Evolutionary conservation across 2,797 vertebrate species (phyloP).

Genomic region (Psittacula echo): DNA sequence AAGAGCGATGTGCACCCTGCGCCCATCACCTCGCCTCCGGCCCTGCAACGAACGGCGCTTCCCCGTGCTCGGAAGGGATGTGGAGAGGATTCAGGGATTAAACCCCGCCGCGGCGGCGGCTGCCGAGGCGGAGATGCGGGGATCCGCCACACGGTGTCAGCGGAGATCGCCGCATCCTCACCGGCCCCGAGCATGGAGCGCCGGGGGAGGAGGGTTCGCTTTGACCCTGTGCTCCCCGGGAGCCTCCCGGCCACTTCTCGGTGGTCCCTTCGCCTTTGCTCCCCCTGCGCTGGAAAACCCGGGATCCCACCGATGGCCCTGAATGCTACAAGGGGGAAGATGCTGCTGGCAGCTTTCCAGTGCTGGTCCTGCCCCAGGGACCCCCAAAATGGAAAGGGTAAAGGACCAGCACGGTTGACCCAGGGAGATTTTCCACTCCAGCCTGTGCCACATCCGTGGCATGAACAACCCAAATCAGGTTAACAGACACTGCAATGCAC

Average conservation of each 20-base stretch:
- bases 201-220: not conserved
- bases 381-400: fast-evolving
- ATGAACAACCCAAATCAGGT: fast-evolving
- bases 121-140: slow-evolving; percentile 14
- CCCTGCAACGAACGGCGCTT: not conserved
- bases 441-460: not conserved
- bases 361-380: not conserved
- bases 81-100: not conserved
- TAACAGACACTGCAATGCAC: not conserved
- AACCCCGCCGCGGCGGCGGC: not conserved
- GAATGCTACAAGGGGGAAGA: fast-evolving
- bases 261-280: not conserved
- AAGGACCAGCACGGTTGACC: not conserved
- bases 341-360: not conserved
- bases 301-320: not conserved
- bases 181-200: not conserved
- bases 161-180: slow-evolving; percentile 64
- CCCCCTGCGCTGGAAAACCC: fast-evolving
- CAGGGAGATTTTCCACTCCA: fast-evolving
- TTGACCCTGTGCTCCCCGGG: fast-evolving
- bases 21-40: not conserved
- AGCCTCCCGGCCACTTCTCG: not conserved
- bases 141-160: slow-evolving; percentile 72
- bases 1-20: not conserved
- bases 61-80: not conserved